Base-by-base conservation (phyloP, 2,888 invertebrate species). In the Cataglyphis livida region DNA sequence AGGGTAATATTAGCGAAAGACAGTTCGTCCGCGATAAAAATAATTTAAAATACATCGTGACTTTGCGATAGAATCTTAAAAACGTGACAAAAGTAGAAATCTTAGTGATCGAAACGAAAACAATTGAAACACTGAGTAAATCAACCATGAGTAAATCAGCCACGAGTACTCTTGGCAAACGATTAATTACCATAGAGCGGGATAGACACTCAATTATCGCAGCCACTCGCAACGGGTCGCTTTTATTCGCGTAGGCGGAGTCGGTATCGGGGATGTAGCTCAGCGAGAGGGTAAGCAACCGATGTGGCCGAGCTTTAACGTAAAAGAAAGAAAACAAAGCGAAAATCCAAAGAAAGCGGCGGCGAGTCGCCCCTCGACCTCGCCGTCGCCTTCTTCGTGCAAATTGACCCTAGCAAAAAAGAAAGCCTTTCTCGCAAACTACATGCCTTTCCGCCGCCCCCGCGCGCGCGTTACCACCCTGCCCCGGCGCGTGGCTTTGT, bases 321-420 rank as follows among this genome's bases (percentile, higher is more conserved):
- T 64, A 64, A 61, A 75, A 59, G 65, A 83, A 87, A 73, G 73
- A 88, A 84, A 65, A 38, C 12, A 66, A 57, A 51, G 15, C 38
- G 44, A 48, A 48, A 18, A 61, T 59, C 48, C 57, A 59, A 64
- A 32, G 66, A 68, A 73, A 76, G 59, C 81, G 59, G 18, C 51
- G 48, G 76, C 38, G 15, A 74, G 9, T 41, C 78, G 6, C 66
- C 32, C 65, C 41, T 65, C 68, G 48, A 12, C 38, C 61, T 61
- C 59, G 28, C 28, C 28, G 28, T 76, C 28, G 71, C 28, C 38
- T 82, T 70, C 61, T 85, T 82, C 85, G 84, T 84, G 89, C 81
- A 89, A 88, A 87, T 89, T 89, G 89, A 88, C 88, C 85, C 89
- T 87, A 78, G 62, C 75, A 83, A 35, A 83, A 83, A 84, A 87